Percentiles rank a stretch among this genome's conserved stretches.
phyloP scores from a whole-genome alignment of 2,113 vertebrate species.

The Archocentrus centrarchus region DNA sequence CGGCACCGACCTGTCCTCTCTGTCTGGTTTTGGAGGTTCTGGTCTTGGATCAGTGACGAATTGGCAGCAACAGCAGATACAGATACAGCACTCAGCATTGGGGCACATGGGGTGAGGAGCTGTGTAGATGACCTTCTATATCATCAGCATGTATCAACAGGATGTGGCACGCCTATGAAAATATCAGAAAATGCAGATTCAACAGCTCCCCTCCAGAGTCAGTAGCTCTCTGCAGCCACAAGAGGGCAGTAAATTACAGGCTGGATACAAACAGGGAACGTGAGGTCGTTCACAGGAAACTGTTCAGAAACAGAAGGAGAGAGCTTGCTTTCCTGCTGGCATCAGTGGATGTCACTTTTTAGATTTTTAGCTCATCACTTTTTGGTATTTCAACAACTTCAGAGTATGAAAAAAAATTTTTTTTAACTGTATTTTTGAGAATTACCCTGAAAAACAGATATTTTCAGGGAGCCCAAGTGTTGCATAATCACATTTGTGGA shows the following conservation, averaged over 20 bases:
- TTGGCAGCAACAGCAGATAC: constrained; percentile 95
- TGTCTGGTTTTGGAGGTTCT: constrained; percentile 90
- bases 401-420: not conserved
- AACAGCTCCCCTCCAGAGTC: no score
- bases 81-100: constrained; percentile 91
- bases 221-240: no score
- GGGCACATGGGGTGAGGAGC: constrained; percentile 91
- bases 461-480: not conserved
- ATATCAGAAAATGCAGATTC: no score
- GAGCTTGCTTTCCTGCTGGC: no score
- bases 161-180: no score
- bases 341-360: no score
- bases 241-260: no score
- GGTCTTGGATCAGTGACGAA: constrained; percentile 89
- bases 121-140: not conserved
- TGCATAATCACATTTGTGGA: not conserved
- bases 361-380: no score
- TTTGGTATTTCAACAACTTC: no score
- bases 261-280: no score
- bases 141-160: not conserved
- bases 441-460: not conserved
- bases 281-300: no score
- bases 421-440: not conserved
- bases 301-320: no score
- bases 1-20: constrained; percentile 88